Conservation (phyloP, 2,797 vertebrate genomes). For the Eptatretus atami region DNA sequence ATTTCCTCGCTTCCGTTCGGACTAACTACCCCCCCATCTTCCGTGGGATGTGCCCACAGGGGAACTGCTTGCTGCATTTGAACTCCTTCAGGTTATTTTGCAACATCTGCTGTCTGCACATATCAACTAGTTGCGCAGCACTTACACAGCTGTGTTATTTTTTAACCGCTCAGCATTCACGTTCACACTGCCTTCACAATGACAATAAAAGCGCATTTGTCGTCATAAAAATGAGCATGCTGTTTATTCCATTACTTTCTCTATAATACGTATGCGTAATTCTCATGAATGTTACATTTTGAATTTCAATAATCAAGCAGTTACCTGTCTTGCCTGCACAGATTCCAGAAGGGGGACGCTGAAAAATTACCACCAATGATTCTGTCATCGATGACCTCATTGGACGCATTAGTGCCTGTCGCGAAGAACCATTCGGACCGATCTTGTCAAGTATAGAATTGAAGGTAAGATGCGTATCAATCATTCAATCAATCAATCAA, state of each 20-base stretch:
- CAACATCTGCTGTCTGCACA: no score
- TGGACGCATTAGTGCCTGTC: slow-evolving; percentile 71
- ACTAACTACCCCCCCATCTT: slow-evolving; percentile 97
- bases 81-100: slow-evolving; percentile 48
- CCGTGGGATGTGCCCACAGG: slow-evolving; percentile 46
- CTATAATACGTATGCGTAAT: no score
- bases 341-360: slow-evolving; percentile 58
- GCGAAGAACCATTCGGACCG: slow-evolving; percentile 55
- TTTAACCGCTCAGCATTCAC: no score
- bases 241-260: no score
- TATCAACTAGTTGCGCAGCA: no score
- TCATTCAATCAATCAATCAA: neutral
- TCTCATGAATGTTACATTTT: no score
- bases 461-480: slow-evolving; percentile 24
- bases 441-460: slow-evolving; percentile 84
- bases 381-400: slow-evolving; percentile 45
- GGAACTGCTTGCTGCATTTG: slow-evolving; percentile 74
- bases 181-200: no score
- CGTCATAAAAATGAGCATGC: no score
- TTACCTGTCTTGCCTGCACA: slow-evolving; percentile 11
- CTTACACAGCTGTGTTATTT: no score
- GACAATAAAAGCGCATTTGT: no score
- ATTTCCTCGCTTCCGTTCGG: slow-evolving; percentile 64
- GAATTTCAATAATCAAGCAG: no score
- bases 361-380: slow-evolving; percentile 47